Evolutionary conservation across 1,140 invertebrate species (phyloP).

Genomic region (Homalodisca vitripennis): DNA sequence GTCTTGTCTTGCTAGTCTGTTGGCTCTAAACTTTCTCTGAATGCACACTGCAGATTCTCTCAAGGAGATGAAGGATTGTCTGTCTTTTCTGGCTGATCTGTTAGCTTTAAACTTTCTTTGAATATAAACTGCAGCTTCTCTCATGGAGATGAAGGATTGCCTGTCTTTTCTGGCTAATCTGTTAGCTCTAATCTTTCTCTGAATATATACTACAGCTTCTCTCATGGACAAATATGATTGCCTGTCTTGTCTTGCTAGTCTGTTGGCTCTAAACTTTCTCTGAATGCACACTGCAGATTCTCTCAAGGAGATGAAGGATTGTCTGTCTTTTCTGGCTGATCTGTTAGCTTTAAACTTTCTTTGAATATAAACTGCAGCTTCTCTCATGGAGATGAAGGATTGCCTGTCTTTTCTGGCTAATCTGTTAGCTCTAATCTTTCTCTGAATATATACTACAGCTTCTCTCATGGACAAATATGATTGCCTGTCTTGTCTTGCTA

Average conservation of each 20-base stretch:
- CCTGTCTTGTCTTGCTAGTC: background rate
- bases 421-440: slow-evolving; percentile 12
- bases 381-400: slow-evolving; percentile 20
- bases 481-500: slow-evolving; percentile 33
- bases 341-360: slow-evolving; percentile 54
- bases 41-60: slow-evolving; percentile 46
- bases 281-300: background rate
- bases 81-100: too few relatives aligned
- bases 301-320: background rate
- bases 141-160: background rate
- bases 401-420: slow-evolving; percentile 24
- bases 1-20: slow-evolving; percentile 44
- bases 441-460: slow-evolving; percentile 47
- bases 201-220: background rate
- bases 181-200: background rate
- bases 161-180: background rate
- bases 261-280: background rate
- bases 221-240: background rate
- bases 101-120: background rate
- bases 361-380: slow-evolving; percentile 49
- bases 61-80: slow-evolving; percentile 40
- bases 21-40: slow-evolving; percentile 51
- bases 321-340: background rate
- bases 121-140: background rate
- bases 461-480: slow-evolving; percentile 45